Conservation (phyloP, 2,797 vertebrate genomes). For the Poecile montanus region DNA sequence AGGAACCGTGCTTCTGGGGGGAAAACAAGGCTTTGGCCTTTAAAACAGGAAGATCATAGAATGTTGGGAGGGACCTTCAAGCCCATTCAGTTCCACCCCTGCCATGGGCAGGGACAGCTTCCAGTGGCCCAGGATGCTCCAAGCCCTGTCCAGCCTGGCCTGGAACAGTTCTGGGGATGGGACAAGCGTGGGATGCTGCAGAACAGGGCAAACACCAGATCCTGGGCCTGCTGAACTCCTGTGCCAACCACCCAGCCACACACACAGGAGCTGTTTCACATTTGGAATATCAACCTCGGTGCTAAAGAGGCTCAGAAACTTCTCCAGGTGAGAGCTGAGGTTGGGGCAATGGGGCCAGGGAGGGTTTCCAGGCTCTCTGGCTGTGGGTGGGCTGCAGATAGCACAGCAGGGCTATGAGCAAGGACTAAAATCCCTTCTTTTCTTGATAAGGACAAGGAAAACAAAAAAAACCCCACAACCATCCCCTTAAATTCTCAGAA, state of each 20-base stretch:
- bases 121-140: not conserved
- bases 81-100: not conserved
- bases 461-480: not conserved
- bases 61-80: not conserved
- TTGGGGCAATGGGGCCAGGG: not conserved
- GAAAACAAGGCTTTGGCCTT: not conserved
- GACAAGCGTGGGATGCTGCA: not conserved
- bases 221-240: not conserved
- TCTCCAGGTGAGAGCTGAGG: not conserved
- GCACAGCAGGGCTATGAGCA: not conserved
- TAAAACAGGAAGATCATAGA: not conserved
- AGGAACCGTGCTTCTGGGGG: not conserved
- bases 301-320: not conserved
- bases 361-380: not conserved
- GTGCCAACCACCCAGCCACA: not conserved
- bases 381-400: not conserved
- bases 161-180: not conserved
- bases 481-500: slow-evolving; percentile 15
- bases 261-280: not conserved
- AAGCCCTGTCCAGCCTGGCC: accelerated
- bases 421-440: not conserved
- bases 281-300: not conserved
- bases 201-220: not conserved
- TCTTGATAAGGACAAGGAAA: not conserved
- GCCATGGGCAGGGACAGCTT: not conserved